Percentiles rank a stretch among this genome's conserved stretches.
These are phyloP conservation scores for Heliconius eleuchia DNA, from an alignment of 1,140 invertebrate species.

Conservation along the genomic window DNA sequence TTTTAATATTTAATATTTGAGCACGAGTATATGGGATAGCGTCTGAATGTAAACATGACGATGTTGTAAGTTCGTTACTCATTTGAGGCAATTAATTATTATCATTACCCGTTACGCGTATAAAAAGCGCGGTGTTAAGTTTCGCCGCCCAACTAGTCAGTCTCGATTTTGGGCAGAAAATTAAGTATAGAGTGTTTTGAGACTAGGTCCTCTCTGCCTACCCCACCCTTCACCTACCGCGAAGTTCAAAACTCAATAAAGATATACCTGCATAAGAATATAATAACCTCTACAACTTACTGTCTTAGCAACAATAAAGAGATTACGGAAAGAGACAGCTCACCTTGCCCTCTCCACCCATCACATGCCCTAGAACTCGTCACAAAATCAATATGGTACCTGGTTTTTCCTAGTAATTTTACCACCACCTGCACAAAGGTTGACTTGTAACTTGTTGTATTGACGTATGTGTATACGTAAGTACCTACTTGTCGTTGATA, in stretches of 20 bases:
- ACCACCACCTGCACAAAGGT: conserved; percentile 7
- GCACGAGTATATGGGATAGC: too few relatives aligned
- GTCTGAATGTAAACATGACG: too few relatives aligned
- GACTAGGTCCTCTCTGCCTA: too few relatives aligned
- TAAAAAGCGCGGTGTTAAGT: too few relatives aligned
- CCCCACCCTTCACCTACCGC: too few relatives aligned
- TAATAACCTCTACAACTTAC: neutral
- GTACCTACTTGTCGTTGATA: neutral
- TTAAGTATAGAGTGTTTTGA: too few relatives aligned
- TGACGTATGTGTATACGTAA: neutral
- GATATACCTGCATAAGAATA: neutral
- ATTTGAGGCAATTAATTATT: too few relatives aligned
- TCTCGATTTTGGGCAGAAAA: too few relatives aligned
- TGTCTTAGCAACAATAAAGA: neutral
- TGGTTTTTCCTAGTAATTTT: conserved; percentile 23
- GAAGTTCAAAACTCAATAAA: neutral
- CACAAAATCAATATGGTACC: conserved; percentile 14
- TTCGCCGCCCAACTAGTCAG: too few relatives aligned
- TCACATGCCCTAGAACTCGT: conserved; percentile 16
- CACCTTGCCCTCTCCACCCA: conserved; percentile 11
- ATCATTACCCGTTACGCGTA: too few relatives aligned
- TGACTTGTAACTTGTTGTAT: neutral
- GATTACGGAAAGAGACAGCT: neutral
- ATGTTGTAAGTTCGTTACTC: too few relatives aligned
- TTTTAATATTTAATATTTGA: too few relatives aligned